These are phyloP conservation scores for Pectinophora gossypiella DNA, from an alignment of 1,140 invertebrate genomes.

Conservation along the genomic window DNA sequence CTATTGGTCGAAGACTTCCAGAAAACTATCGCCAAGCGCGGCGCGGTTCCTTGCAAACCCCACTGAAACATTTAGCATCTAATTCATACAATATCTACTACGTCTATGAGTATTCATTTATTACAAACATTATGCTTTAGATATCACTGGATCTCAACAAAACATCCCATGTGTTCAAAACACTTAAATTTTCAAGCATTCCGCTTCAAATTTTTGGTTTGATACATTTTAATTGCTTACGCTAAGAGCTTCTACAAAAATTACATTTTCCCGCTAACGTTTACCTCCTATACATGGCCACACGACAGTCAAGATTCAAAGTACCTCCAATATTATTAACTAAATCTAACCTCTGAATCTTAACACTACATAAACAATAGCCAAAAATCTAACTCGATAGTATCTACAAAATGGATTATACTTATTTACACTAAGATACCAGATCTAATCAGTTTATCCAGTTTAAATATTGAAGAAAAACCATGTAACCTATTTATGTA, in stretches of 20 bases:
- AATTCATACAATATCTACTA: constrained; percentile 9
- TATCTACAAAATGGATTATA: constrained; percentile 36
- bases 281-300: constrained; percentile 30
- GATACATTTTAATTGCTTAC: constrained; percentile 58
- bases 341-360: constrained; percentile 13
- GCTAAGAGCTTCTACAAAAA: constrained; percentile 40
- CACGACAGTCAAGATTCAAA: constrained; percentile 45
- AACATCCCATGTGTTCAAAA: constrained; percentile 56
- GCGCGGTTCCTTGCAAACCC: too few species aligned
- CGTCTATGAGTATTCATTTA: constrained; percentile 40
- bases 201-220: constrained; percentile 72
- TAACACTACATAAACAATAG: constrained; percentile 16
- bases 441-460: constrained; percentile 18
- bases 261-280: neutral
- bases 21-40: too few species aligned
- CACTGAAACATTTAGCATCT: too few species aligned
- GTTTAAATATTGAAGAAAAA: constrained; percentile 27
- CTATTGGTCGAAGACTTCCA: too few species aligned
- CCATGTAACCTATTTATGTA: constrained; percentile 48
- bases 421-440: constrained; percentile 33
- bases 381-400: constrained; percentile 16
- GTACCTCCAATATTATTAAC: constrained; percentile 18
- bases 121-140: constrained; percentile 40
- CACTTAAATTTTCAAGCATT: constrained; percentile 73
- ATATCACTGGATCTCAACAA: constrained; percentile 55